A percentile compares a stretch with the other conserved stretches of the same genome.
Evolutionary conservation across 2,797 vertebrate species (phyloP).

Genomic region (Distichodus sexfasciatus): DNA sequence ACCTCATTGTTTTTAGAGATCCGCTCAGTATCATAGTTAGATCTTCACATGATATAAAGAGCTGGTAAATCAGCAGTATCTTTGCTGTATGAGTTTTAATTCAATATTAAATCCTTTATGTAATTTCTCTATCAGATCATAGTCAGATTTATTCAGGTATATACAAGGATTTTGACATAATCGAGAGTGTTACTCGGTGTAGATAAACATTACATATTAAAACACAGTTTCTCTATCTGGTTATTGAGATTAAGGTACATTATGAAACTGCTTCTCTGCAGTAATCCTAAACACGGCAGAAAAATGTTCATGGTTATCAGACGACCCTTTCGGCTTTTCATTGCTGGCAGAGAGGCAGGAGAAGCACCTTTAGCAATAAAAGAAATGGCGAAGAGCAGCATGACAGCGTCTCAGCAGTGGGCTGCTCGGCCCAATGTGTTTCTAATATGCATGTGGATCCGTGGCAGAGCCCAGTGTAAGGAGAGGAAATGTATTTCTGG

Average conservation of each 20-base stretch:
- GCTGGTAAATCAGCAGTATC: constrained; percentile 32
- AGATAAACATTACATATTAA: too few species aligned
- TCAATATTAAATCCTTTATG: not conserved
- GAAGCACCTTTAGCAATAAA: constrained; percentile 61
- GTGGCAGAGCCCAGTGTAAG: constrained; percentile 75
- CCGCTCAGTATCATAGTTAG: not conserved
- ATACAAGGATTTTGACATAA: too few species aligned
- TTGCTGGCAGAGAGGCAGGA: not conserved
- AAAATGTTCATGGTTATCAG: too few species aligned
- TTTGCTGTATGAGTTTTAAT: constrained; percentile 9
- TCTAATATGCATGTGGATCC: constrained; percentile 79
- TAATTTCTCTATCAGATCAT: constrained; percentile 8
- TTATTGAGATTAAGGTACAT: too few species aligned
- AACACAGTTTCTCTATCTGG: too few species aligned
- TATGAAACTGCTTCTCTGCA: too few species aligned
- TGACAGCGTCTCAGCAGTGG: constrained; percentile 62
- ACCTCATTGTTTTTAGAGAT: not conserved
- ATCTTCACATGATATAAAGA: constrained; percentile 17
- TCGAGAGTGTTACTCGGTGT: too few species aligned
- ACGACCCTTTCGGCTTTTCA: too few species aligned
- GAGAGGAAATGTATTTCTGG: constrained; percentile 88
- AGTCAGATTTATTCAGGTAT: too few species aligned
- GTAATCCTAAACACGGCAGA: too few species aligned
- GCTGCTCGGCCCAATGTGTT: constrained; percentile 66
- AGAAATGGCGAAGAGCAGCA: constrained; percentile 72